phyloP scores from a whole-genome alignment of 2,888 invertebrate species.

The Tipula confusa region DNA sequence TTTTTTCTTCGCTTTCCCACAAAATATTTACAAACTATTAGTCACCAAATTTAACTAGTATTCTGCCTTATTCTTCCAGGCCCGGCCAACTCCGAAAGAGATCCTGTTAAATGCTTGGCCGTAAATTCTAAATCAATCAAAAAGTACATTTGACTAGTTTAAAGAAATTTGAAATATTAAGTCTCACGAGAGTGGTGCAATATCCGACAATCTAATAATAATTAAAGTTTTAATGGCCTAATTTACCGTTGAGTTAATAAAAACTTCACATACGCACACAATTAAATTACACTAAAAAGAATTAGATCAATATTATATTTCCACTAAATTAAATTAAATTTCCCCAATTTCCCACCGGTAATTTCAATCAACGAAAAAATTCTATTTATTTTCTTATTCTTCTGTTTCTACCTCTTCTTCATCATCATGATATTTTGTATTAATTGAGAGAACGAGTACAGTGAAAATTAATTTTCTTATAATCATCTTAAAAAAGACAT shows the following conservation, averaged over 20 bases:
- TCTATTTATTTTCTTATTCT: not conserved
- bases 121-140: no score
- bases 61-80: no score
- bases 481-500: conserved; percentile 25
- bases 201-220: not conserved
- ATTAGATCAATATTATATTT: not conserved
- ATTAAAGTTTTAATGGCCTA: not conserved
- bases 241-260: not conserved
- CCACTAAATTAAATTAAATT: conserved; percentile 25
- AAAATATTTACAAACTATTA: no score
- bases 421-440: not conserved
- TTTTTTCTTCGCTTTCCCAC: no score
- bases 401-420: not conserved
- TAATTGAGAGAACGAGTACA: not conserved
- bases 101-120: no score
- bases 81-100: no score
- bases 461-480: conserved; percentile 13
- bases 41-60: no score
- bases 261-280: conserved; percentile 3
- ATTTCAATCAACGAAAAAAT: not conserved
- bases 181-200: no score
- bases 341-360: not conserved
- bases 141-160: no score
- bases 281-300: not conserved
- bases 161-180: no score